phyloP scores from a whole-genome alignment of 2,888 invertebrate genomes.

The Luperina nickerlii region DNA sequence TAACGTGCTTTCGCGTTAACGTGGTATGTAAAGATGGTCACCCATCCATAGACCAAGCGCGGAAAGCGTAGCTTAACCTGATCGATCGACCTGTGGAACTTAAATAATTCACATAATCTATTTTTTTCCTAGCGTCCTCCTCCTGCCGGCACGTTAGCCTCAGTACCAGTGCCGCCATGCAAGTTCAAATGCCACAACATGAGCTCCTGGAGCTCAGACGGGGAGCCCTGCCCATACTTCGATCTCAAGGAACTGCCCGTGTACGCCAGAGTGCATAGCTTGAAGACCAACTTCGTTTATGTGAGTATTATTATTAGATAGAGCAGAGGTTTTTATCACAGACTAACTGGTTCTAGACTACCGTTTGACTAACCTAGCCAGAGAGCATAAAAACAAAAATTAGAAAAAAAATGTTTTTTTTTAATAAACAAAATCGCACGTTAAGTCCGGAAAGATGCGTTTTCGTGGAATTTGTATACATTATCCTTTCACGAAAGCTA shows the following conservation, averaged over 20 bases:
- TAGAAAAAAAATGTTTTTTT: too few species aligned
- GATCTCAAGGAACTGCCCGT: conserved; percentile 92
- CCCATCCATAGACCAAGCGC: too few species aligned
- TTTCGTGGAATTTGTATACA: not conserved
- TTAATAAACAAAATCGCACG: not conserved
- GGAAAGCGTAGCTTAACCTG: too few species aligned
- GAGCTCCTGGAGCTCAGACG: conserved; percentile 82
- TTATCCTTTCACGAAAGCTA: not conserved
- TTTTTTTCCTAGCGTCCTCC: conserved; percentile 90
- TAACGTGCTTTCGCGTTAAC: too few species aligned
- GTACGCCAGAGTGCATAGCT: conserved; percentile 94
- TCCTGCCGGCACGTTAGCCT: conserved; percentile 92
- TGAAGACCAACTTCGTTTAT: conserved; percentile 96
- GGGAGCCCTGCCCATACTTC: conserved; percentile 86
- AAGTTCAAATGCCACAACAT: conserved; percentile 93
- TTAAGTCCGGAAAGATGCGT: not conserved
- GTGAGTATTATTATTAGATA: conserved; percentile 88
- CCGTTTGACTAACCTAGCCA: not conserved
- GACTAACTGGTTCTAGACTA: not conserved
- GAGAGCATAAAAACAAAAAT: not conserved
- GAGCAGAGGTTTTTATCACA: not conserved
- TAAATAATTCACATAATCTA: not conserved
- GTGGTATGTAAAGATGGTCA: too few species aligned
- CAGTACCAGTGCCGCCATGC: conserved; percentile 94
- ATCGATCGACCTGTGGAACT: too few species aligned